Evolutionary conservation across 2,888 invertebrate species (phyloP).

Genomic region (Pilophorus perplexus): DNA sequence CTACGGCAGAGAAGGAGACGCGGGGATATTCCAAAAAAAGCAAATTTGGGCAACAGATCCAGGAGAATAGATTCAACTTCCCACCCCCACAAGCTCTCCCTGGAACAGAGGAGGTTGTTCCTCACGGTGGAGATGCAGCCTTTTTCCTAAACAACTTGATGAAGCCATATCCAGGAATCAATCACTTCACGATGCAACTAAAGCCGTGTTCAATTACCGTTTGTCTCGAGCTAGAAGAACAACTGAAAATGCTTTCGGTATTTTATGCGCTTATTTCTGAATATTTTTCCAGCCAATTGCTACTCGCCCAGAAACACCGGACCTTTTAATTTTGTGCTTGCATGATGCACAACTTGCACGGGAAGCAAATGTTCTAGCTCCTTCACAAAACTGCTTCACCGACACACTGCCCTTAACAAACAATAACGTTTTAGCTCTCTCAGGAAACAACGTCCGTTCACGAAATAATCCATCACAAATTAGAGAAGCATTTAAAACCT

Average conservation of each 20-base stretch:
- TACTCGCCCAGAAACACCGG: conserved; percentile 13
- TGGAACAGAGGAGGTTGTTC: too few species aligned
- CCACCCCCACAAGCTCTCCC: neutral
- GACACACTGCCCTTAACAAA: too few species aligned
- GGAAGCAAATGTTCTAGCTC: too few species aligned
- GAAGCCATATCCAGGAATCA: too few species aligned
- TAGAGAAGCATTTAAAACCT: conserved; percentile 8
- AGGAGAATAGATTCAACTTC: neutral
- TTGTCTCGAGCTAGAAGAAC: conserved; percentile 14
- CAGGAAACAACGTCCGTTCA: conserved; percentile 4
- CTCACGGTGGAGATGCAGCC: too few species aligned
- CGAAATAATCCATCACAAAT: conserved; percentile 10
- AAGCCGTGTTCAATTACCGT: too few species aligned
- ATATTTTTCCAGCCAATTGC: conserved; percentile 21
- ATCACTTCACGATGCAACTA: too few species aligned
- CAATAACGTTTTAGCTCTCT: too few species aligned
- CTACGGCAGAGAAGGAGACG: conserved; percentile 11
- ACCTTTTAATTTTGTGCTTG: conserved; percentile 18
- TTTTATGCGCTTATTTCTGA: conserved; percentile 10
- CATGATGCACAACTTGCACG: too few species aligned
- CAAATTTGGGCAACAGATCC: neutral
- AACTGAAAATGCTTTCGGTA: conserved; percentile 24
- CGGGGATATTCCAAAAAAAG: neutral
- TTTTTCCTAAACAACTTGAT: too few species aligned
- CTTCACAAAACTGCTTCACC: too few species aligned